A percentile compares a stretch with the other conserved stretches of the same genome.
Evolutionary conservation across 1,140 invertebrate genomes (phyloP).

Genomic region (Mya arenaria): DNA sequence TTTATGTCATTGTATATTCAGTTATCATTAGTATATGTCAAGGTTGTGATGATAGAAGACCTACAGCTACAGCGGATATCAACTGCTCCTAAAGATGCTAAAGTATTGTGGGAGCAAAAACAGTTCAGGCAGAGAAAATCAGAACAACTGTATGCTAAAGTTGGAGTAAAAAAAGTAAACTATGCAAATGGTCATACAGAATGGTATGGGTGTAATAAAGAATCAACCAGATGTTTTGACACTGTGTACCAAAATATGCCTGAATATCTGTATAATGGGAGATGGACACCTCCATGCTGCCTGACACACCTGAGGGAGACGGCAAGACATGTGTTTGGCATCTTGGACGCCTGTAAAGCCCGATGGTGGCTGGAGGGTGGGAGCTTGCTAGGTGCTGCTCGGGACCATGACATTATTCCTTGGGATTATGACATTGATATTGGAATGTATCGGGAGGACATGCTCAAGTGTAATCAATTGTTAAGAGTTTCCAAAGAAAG

Average conservation of each 20-base stretch:
- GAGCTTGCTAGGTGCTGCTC: slow-evolving; percentile 93
- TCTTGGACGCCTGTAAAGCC: slow-evolving; percentile 87
- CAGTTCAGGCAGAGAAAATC: slow-evolving; percentile 84
- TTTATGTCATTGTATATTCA: slow-evolving; percentile 92
- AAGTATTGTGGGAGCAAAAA: slow-evolving; percentile 86
- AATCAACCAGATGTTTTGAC: slow-evolving; percentile 90
- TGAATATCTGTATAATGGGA: slow-evolving; percentile 89
- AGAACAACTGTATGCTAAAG: slow-evolving; percentile 78
- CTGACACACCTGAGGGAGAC: slow-evolving; percentile 90
- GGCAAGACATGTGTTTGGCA: slow-evolving; percentile 89
- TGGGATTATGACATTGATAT: slow-evolving; percentile 96
- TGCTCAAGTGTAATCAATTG: slow-evolving; percentile 83
- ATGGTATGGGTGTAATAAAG: slow-evolving; percentile 90
- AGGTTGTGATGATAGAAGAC: slow-evolving; percentile 83
- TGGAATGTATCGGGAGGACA: slow-evolving; percentile 91
- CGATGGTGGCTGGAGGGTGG: slow-evolving; percentile 95
- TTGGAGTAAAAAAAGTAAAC: slow-evolving; percentile 82
- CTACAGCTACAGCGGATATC: slow-evolving; percentile 67
- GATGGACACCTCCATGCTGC: slow-evolving; percentile 95
- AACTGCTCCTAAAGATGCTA: slow-evolving; percentile 86
- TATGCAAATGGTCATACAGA: slow-evolving; percentile 62
- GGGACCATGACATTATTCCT: slow-evolving; percentile 89
- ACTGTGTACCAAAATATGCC: slow-evolving; percentile 90
- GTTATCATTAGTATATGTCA: slow-evolving; percentile 83
- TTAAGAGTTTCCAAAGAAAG: slow-evolving; percentile 55